Percentiles rank a stretch among this genome's conserved stretches.
These are phyloP conservation scores for Clunio marinus DNA, from an alignment of 2,888 invertebrate genomes.

Conservation along the genomic window DNA sequence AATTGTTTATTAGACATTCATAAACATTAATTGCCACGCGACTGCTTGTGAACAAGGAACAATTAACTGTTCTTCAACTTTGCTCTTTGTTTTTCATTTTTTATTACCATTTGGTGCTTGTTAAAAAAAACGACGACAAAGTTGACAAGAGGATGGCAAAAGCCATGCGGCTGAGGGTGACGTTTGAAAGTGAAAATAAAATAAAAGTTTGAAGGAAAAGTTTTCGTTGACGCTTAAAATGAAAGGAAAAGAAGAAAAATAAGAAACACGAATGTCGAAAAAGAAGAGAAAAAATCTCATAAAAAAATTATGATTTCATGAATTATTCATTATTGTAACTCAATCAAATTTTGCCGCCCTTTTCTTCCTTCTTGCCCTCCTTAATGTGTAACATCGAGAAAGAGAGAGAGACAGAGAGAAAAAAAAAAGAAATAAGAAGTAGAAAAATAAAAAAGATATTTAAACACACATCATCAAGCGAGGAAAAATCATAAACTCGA, in stretches of 20 bases:
- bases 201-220: conserved; percentile 5
- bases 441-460: background rate
- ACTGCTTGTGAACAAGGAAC: conserved; percentile 12
- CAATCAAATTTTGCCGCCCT: conserved; percentile 26
- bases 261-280: background rate
- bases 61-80: conserved; percentile 31
- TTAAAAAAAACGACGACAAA: background rate
- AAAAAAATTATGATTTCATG: conserved; percentile 33
- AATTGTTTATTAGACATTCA: conserved; percentile 31
- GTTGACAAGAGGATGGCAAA: conserved; percentile 6
- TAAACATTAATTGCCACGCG: conserved; percentile 17
- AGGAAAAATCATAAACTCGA: background rate
- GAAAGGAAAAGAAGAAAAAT: conserved; percentile 7
- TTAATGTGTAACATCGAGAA: no score
- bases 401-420: no score
- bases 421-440: no score
- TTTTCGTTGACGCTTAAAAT: background rate
- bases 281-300: conserved; percentile 19
- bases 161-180: background rate
- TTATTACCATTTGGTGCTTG: background rate
- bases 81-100: background rate
- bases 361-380: background rate
- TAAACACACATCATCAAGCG: conserved; percentile 11
- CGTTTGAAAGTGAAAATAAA: conserved; percentile 12
- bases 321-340: conserved; percentile 29